Conservation (phyloP, 2,113 vertebrate genomes). For the Salminus brasiliensis region DNA sequence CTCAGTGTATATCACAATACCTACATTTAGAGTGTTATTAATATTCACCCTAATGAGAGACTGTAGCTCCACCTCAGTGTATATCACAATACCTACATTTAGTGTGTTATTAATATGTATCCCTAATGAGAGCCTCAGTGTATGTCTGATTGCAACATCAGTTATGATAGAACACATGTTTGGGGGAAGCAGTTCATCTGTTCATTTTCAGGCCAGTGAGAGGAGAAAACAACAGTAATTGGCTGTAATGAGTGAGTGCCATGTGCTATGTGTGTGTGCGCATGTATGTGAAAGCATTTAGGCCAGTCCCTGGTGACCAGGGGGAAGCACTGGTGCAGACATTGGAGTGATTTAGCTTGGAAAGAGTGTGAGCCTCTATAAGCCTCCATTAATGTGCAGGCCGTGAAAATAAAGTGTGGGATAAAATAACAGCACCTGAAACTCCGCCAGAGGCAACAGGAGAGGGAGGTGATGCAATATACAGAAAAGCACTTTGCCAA, state of each 20-base stretch:
- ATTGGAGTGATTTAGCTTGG: background rate
- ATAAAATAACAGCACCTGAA: constrained; percentile 11
- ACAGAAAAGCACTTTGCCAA: background rate
- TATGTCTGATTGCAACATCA: no score
- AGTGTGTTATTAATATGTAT: no score
- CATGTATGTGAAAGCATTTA: background rate
- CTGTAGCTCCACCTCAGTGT: no score
- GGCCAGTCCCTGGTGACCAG: no score
- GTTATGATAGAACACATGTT: background rate
- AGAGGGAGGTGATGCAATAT: background rate
- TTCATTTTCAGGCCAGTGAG: no score
- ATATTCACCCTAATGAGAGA: no score
- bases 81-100: no score
- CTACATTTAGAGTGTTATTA: no score
- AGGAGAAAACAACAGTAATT: no score
- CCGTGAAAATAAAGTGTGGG: background rate
- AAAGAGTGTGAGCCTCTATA: background rate
- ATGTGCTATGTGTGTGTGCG: background rate
- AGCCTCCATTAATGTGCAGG: background rate
- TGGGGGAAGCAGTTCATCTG: background rate
- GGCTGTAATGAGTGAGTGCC: no score
- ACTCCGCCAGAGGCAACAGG: constrained; percentile 6
- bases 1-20: no score
- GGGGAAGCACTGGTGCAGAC: background rate
- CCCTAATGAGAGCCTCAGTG: no score